A percentile compares a stretch with the other conserved stretches of the same genome.
These are phyloP conservation scores for Malurus cyaneus DNA, from an alignment of 2,113 vertebrate species.

Conservation along the genomic window DNA sequence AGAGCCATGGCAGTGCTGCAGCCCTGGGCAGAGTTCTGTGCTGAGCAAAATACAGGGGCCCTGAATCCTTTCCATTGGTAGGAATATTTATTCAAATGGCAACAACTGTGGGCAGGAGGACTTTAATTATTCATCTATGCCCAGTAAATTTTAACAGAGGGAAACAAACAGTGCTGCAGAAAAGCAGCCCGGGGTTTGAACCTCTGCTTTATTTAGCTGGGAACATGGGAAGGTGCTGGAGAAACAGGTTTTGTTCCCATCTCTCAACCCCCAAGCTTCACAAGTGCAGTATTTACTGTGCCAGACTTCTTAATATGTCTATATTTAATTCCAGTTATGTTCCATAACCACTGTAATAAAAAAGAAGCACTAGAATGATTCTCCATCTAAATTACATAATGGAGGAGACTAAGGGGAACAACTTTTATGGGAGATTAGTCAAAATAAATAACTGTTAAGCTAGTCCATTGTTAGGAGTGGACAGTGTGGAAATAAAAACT, in stretches of 20 bases:
- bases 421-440: constrained; percentile 40
- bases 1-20: not conserved
- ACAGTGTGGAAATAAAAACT: not conserved
- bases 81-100: constrained; percentile 8
- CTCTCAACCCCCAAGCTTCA: constrained; percentile 60
- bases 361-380: constrained; percentile 43
- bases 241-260: constrained; percentile 47
- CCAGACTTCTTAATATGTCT: constrained; percentile 60
- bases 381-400: constrained; percentile 49
- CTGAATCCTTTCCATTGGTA: not conserved
- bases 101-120: constrained; percentile 44
- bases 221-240: constrained; percentile 58
- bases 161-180: constrained; percentile 29
- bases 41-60: not conserved
- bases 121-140: constrained; percentile 57
- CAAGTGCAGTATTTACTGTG: constrained; percentile 58
- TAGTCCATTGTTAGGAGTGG: constrained; percentile 18
- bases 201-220: constrained; percentile 63
- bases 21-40: not conserved
- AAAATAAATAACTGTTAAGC: constrained; percentile 58
- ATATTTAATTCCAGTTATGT: constrained; percentile 66
- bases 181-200: not conserved
- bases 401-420: constrained; percentile 6
- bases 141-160: constrained; percentile 16
- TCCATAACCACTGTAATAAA: constrained; percentile 59